A percentile compares a stretch with the other conserved stretches of the same genome.
phyloP scores from a whole-genome alignment of 2,797 vertebrate species.

The Parotocinclus haroldoi region DNA sequence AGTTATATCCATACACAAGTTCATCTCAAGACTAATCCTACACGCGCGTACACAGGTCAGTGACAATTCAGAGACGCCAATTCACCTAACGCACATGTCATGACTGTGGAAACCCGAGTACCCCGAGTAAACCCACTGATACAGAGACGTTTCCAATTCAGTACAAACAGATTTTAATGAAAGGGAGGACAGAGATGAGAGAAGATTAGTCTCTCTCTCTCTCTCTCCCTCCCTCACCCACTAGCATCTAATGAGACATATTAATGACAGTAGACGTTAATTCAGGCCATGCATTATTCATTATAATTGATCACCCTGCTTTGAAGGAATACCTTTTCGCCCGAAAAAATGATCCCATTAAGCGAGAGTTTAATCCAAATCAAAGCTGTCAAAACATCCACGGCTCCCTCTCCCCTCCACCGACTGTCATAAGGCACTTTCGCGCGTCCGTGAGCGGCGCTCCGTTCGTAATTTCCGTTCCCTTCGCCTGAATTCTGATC shows the following conservation, averaged over 20 bases:
- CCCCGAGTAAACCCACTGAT: no score
- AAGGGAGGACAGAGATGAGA: not conserved
- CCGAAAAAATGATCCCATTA: constrained; percentile 96
- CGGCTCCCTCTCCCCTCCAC: constrained; percentile 75
- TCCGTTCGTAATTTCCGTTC: constrained; percentile 83
- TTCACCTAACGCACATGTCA: no score
- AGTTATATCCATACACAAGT: no score
- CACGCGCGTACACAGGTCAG: no score
- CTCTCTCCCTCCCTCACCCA: constrained; percentile 68
- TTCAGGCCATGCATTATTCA: constrained; percentile 98
- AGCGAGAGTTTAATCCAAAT: constrained; percentile 90
- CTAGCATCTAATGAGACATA: constrained; percentile 97
- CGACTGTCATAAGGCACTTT: constrained; percentile 88
- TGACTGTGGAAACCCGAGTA: no score
- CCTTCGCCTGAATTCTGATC: constrained; percentile 69
- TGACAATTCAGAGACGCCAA: no score
- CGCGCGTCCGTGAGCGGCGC: constrained; percentile 79
- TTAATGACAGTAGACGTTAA: constrained; percentile 95
- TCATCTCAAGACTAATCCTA: no score
- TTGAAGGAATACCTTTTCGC: constrained; percentile 89
- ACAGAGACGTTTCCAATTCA: constrained; percentile 65
- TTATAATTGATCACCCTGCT: constrained; percentile 94
- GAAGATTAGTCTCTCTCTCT: constrained; percentile 8
- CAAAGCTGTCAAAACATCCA: constrained; percentile 90
- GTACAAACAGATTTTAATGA: constrained; percentile 65